A percentile compares a stretch with the other conserved stretches of the same genome.
Evolutionary conservation across 2,113 vertebrate species (phyloP).

Genomic region (Dromaius novaehollandiae): DNA sequence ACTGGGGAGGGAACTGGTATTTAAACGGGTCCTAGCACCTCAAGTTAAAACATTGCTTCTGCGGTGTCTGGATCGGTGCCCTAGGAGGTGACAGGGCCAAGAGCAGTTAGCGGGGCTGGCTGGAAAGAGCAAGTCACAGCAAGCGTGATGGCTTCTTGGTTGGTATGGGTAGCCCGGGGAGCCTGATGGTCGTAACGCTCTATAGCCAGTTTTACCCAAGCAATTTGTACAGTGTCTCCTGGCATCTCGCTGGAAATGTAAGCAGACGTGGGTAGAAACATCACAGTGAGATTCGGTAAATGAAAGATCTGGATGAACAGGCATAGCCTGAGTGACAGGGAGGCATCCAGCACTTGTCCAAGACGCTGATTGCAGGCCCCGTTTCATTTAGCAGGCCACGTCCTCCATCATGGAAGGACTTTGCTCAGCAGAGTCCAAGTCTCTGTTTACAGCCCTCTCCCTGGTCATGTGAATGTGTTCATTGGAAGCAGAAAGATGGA

Average conservation of each 20-base stretch:
- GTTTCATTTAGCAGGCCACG: neutral
- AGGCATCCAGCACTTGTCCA: neutral
- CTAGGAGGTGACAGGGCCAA: neutral
- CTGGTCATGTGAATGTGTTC: neutral
- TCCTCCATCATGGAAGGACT: accelerated
- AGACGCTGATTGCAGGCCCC: neutral
- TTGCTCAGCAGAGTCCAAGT: neutral
- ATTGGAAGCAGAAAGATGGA: neutral
- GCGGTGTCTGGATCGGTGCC: neutral
- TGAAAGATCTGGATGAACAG: neutral
- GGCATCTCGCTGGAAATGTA: accelerated
- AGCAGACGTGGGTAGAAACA: accelerated
- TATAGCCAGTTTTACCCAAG: neutral
- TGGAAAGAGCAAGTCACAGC: neutral
- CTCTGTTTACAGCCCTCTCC: neutral
- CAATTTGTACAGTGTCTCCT: neutral
- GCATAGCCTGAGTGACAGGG: neutral
- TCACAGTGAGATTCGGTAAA: neutral
- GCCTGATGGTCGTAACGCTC: neutral
- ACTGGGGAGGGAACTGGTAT: neutral
- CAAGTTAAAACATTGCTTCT: neutral
- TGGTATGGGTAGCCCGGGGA: neutral
- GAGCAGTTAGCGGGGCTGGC: neutral
- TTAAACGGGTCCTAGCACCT: neutral
- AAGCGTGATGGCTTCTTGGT: accelerated